Evolutionary conservation across 2,888 invertebrate species (phyloP), one percentile per base, ranked within the genome.

Genomic region (Adelognathus sp.): DNA sequence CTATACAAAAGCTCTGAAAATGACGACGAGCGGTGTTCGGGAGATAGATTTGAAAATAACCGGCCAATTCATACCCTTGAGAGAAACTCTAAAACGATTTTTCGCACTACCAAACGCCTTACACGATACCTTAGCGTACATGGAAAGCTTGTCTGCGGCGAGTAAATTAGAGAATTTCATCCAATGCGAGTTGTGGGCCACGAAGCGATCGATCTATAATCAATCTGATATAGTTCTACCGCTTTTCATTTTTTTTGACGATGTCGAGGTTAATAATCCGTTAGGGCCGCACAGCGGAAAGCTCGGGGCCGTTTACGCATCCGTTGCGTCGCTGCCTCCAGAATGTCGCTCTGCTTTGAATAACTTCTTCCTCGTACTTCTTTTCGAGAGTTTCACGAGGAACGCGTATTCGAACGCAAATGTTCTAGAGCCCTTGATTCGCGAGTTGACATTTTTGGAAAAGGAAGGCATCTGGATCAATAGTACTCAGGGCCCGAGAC

Each of bases 261-360:
- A 85, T n/a, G 82, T 78, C 56, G 83, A 86, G 63, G 70, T 36
- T 24, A 82, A 82, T 24, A 85, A 85, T 64, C 77, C 82, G 46
- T 44, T 85, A 27, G 84, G 83, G 14, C 77, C 81, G 3, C 85
- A 83, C 44, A 66, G 82, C n/a, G 84, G 83, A 3, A 86, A 86
- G 75, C 33, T 86, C 24, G 86, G 84, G 5, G 84, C 80, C 7
- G 79, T 83, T 16, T 86, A 86, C 76, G 80, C 56, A 41, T 72
- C 77, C 1, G 24, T 86, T 3, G 66, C 82, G 16, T 82, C 79
- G 52, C 58, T 86, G 5, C 83, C 84, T 18, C 79, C 73, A 5
- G 44, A 82, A 29, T 81, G 71, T 52, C 56, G 58, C n/a, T 80
- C 82, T 0, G 52, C 69, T 24, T 79, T 83, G 56, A 77, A 84